Base-by-base conservation (phyloP, 2,797 vertebrate species). In the Chelonia mydas region DNA sequence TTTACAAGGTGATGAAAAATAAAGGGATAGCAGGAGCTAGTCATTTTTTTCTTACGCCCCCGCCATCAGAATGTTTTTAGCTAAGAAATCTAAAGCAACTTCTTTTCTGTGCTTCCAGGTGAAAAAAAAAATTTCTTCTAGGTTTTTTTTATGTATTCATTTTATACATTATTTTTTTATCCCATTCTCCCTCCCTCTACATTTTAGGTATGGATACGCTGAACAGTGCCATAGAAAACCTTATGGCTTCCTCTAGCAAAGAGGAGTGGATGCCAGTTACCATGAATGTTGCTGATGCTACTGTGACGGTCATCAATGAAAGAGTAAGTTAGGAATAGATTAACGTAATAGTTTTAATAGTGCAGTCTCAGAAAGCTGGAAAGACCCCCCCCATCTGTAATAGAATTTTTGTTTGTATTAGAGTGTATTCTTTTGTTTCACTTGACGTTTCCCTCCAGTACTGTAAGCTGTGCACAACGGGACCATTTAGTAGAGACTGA, bases 271-370 rank as follows among this genome's bases (percentile, higher is more conserved):
- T 98, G 1, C 99, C 99, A 2, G 99, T 99, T 90, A 99, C 98
- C 93, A 98, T 99, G 98, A 99, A 99, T 1, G 99, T 99, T 65
- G 99, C 99, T 11, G 99, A 99, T 90, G 99, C 99, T 87, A 99
- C 99, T 1, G 98, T 99, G 97, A 99, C 99, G 2, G 99, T 99
- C 97, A 99, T 99, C 97, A 99, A 98, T 95, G 99, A 99, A 89
- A 99, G 99, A 98, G 99, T 99, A 97, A 98, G 6, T 92, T 87
- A 77, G 59, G 79, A 96, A 78, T 5, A 5, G 0, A 0, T 12
- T 72, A 68, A 90, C 16, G 0, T 76, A 21, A 6, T 31, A 25
- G 13, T 19, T 45, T 0, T 0, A 90, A 10, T 23, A 31, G 11
- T 86, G 82, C 72, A 88, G 91, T 94, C 33, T 33, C 8, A 74